Conservation (phyloP, 1,140 invertebrate genomes). For the Drosophila hydei region DNA sequence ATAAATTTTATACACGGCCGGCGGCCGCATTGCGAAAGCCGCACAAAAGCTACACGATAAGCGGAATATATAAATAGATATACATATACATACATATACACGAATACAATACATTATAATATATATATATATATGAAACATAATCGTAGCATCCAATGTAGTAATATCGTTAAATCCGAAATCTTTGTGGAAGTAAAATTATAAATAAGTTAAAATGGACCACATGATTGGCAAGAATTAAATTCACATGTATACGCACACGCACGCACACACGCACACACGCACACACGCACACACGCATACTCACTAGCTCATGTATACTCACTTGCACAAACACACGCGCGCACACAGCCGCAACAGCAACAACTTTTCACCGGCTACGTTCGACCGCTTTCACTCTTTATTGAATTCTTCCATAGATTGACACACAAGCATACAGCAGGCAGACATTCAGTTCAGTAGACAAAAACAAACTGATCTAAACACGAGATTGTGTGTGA, state of each 20-base stretch:
- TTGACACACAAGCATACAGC: conserved; percentile 6
- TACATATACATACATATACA: conserved; percentile 29
- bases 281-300: background rate
- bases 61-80: no score
- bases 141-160: no score
- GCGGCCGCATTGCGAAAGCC: conserved; percentile 52
- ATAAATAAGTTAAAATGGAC: no score
- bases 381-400: conserved; percentile 63
- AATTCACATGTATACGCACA: no score
- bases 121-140: conserved; percentile 26
- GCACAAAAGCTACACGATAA: conserved; percentile 55
- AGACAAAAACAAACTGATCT: background rate
- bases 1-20: no score
- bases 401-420: conserved; percentile 68
- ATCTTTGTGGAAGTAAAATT: no score
- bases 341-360: conserved; percentile 4
- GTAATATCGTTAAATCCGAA: no score
- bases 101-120: conserved; percentile 18
- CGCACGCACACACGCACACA: conserved; percentile 8
- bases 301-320: conserved; percentile 1
- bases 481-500: conserved; percentile 2
- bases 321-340: conserved; percentile 1
- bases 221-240: no score
- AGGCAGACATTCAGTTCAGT: conserved; percentile 10
- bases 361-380: conserved; percentile 65